phyloP scores from a whole-genome alignment of 2,113 vertebrate genomes.

The Atherinomorus stipes region DNA sequence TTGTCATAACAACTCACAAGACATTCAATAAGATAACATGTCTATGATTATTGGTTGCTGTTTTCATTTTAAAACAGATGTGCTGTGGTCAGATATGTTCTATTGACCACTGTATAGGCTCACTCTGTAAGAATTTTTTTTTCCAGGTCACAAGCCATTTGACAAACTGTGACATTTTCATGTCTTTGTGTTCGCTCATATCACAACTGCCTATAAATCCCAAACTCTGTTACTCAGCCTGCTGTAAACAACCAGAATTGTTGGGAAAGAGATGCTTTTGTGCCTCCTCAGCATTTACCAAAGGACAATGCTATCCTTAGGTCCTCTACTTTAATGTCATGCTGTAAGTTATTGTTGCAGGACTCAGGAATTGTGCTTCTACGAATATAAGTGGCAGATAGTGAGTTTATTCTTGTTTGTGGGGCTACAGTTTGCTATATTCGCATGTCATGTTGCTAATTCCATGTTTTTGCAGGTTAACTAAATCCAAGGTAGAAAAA shows the following conservation, averaged over 20 bases:
- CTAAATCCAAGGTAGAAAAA: too few species aligned
- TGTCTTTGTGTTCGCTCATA: constrained; percentile 70
- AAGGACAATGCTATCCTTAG: constrained; percentile 72
- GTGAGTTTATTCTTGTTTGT: neutral
- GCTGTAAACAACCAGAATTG: constrained; percentile 70
- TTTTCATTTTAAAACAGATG: constrained; percentile 8
- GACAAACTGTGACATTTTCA: constrained; percentile 77
- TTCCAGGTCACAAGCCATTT: constrained; percentile 67
- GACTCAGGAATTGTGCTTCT: constrained; percentile 6
- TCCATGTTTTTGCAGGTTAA: too few species aligned
- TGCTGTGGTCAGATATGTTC: constrained; percentile 1
- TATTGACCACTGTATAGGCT: constrained; percentile 12
- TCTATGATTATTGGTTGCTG: neutral
- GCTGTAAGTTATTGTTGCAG: constrained; percentile 53
- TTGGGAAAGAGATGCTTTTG: constrained; percentile 42
- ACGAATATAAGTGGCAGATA: constrained; percentile 8
- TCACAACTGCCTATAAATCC: constrained; percentile 76
- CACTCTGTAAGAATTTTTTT: constrained; percentile 34
- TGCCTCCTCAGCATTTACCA: constrained; percentile 77
- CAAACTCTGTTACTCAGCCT: constrained; percentile 67
- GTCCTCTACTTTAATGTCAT: constrained; percentile 74
- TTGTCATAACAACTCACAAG: constrained; percentile 2
- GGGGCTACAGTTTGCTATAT: neutral
- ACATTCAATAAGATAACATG: neutral
- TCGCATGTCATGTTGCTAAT: neutral